Evolutionary conservation across 2,888 invertebrate genomes (phyloP).

Genomic region (Mythimna lalbum): DNA sequence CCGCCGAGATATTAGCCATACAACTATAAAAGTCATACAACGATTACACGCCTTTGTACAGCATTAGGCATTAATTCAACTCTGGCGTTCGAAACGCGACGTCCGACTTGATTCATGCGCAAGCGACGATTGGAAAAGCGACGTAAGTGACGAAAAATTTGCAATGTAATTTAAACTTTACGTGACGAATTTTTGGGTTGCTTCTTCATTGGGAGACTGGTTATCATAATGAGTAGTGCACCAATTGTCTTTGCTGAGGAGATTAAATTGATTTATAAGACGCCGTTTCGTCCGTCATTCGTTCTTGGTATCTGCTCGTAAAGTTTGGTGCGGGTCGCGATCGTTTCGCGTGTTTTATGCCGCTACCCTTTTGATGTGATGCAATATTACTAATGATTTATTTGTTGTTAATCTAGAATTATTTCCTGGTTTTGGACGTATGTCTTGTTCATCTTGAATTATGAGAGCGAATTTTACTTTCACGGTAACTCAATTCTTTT

Average conservation of each 20-base stretch:
- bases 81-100: slow-evolving; percentile 71
- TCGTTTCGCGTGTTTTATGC: slow-evolving; percentile 74
- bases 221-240: slow-evolving; percentile 64
- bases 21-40: slow-evolving; percentile 81
- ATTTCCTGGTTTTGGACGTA: slow-evolving; percentile 69
- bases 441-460: slow-evolving; percentile 31
- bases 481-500: background rate
- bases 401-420: slow-evolving; percentile 65
- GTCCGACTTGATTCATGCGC: slow-evolving; percentile 82
- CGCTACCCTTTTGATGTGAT: slow-evolving; percentile 81
- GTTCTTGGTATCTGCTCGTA: slow-evolving; percentile 83
- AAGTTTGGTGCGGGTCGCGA: slow-evolving; percentile 74
- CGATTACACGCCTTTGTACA: slow-evolving; percentile 83
- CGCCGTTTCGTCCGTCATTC: slow-evolving; percentile 81
- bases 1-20: slow-evolving; percentile 72
- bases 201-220: slow-evolving; percentile 29
- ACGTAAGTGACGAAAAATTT: slow-evolving; percentile 57
- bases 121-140: slow-evolving; percentile 68
- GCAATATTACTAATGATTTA: slow-evolving; percentile 82
- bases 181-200: slow-evolving; percentile 22
- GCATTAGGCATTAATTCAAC: slow-evolving; percentile 82
- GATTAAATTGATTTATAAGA: slow-evolving; percentile 88
- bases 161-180: slow-evolving; percentile 57
- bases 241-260: slow-evolving; percentile 85
- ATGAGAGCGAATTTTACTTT: slow-evolving; percentile 16